Percentiles rank a stretch among this genome's conserved stretches.
Evolutionary conservation across 2,113 vertebrate species (phyloP).

Genomic region (Puma concolor): DNA sequence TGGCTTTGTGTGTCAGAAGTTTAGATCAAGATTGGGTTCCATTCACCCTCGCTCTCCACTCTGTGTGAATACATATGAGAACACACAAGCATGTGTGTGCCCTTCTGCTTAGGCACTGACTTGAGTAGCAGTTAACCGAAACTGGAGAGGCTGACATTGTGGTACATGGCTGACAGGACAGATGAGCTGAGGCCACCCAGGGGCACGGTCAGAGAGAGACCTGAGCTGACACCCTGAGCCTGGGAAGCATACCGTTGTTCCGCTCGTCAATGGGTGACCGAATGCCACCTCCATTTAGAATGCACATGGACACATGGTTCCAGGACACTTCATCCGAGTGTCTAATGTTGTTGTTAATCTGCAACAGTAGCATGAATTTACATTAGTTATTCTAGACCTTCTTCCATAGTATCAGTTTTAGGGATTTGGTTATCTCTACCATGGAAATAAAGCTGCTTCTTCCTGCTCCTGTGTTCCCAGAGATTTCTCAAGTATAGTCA

Average conservation of each 20-base stretch:
- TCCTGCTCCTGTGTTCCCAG: background rate
- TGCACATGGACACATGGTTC: slow-evolving; percentile 94
- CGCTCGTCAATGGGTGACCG: slow-evolving; percentile 91
- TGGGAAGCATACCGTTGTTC: slow-evolving; percentile 87
- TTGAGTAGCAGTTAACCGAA: background rate
- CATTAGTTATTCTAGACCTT: slow-evolving; percentile 51
- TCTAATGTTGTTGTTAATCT: slow-evolving; percentile 92
- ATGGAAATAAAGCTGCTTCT: background rate
- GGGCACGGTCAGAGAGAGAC: background rate
- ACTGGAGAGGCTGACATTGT: background rate
- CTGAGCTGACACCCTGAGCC: background rate
- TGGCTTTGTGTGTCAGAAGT: background rate
- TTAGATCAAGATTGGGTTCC: background rate
- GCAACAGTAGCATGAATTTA: slow-evolving; percentile 42
- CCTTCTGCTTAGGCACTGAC: background rate
- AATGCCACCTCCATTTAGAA: slow-evolving; percentile 92
- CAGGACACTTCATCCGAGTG: slow-evolving; percentile 85
- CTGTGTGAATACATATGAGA: background rate
- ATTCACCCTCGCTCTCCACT: background rate
- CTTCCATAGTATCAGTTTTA: background rate
- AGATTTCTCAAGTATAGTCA: background rate
- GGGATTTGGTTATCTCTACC: background rate
- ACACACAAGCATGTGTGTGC: background rate
- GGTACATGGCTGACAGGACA: background rate
- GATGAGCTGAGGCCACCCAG: background rate